phyloP scores from a whole-genome alignment of 1,140 invertebrate genomes.

The Ruditapes philippinarum region DNA sequence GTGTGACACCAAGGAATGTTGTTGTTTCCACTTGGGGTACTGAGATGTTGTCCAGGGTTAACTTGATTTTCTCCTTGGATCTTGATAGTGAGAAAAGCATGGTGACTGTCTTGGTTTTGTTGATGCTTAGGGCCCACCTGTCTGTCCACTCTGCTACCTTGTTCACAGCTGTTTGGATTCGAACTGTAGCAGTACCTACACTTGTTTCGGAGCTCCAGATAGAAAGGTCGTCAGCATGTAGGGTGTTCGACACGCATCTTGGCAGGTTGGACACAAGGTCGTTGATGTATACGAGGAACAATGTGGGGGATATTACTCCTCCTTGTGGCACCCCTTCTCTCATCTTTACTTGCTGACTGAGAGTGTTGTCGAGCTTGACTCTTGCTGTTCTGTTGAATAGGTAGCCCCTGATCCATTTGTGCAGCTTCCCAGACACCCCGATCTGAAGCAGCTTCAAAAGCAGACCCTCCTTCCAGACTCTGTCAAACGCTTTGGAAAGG shows the following conservation, averaged over 20 bases:
- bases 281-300: not conserved
- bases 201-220: not conserved
- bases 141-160: constrained; percentile 41
- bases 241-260: not conserved
- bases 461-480: constrained; percentile 49
- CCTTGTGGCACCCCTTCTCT: constrained; percentile 8
- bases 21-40: constrained; percentile 7
- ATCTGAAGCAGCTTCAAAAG: constrained; percentile 39
- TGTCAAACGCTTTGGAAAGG: constrained; percentile 54
- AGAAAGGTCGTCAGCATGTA: not conserved
- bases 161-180: constrained; percentile 10
- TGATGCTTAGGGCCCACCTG: constrained; percentile 45
- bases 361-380: constrained; percentile 42
- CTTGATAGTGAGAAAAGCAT: constrained; percentile 64
- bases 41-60: constrained; percentile 21
- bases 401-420: constrained; percentile 43
- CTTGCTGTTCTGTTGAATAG: constrained; percentile 34
- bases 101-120: constrained; percentile 60
- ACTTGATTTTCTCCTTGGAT: constrained; percentile 36
- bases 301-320: constrained; percentile 4
- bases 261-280: constrained; percentile 13
- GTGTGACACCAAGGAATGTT: constrained; percentile 26
- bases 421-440: not conserved
- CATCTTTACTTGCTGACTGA: constrained; percentile 3
- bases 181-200: not conserved